Conservation (phyloP, 2,797 vertebrate species). For the Eulemur albifrons region DNA sequence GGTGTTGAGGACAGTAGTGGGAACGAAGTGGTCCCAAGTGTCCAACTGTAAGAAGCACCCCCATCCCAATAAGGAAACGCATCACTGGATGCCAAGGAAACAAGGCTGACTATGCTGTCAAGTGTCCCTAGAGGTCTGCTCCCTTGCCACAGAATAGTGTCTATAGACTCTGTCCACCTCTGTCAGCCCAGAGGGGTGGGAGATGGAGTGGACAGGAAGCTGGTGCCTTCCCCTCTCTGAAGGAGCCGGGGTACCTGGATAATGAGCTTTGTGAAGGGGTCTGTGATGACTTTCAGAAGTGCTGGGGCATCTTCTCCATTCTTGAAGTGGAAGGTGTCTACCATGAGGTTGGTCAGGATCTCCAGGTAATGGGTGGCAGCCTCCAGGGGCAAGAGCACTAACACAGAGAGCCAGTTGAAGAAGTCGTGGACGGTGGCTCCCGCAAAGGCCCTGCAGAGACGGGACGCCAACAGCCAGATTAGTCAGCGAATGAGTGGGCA, state of each 20-base stretch:
- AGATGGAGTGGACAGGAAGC: accelerated
- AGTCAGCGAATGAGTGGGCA: not conserved
- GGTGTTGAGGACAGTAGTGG: not conserved
- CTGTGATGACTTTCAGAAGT: slow-evolving; percentile 96
- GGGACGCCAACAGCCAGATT: not conserved
- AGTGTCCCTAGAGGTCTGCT: not conserved
- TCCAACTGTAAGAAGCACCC: not conserved
- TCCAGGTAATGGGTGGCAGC: slow-evolving; percentile 89
- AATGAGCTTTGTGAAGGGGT: slow-evolving; percentile 94
- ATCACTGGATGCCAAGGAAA: not conserved
- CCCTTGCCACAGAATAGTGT: too few relatives aligned
- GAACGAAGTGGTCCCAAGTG: not conserved
- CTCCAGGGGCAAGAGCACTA: slow-evolving; percentile 93
- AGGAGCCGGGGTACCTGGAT: slow-evolving; percentile 85
- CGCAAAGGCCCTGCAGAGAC: slow-evolving; percentile 91
- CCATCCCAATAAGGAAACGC: not conserved
- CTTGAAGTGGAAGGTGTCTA: slow-evolving; percentile 91
- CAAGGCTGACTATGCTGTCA: not conserved
- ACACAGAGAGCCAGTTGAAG: slow-evolving; percentile 98
- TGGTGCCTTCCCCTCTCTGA: not conserved
- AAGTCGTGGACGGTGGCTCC: slow-evolving; percentile 98
- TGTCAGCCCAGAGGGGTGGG: accelerated
- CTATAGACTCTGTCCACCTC: not conserved
- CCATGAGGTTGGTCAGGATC: slow-evolving; percentile 88
- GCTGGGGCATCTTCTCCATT: slow-evolving; percentile 93